A percentile compares a stretch with the other conserved stretches of the same genome.
phyloP scores from a whole-genome alignment of 2,888 invertebrate species.

The Seladonia tumulorum region DNA sequence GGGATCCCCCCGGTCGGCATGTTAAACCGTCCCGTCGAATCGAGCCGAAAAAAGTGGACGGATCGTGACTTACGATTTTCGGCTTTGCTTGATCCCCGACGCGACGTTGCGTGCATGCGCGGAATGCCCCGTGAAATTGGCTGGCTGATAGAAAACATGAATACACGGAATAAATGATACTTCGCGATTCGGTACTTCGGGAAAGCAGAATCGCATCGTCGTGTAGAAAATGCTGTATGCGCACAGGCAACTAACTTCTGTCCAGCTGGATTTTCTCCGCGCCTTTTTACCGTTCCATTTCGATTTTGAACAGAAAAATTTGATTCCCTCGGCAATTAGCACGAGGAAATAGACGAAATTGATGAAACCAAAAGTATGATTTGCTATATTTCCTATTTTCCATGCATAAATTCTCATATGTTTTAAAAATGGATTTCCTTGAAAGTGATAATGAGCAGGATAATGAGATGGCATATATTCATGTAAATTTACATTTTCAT shows the following conservation, averaged over 20 bases:
- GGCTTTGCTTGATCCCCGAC: neutral
- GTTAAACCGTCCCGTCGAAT: neutral
- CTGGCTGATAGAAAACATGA: neutral
- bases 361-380: neutral
- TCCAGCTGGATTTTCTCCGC: no score
- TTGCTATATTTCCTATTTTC: neutral
- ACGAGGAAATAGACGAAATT: neutral
- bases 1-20: neutral
- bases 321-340: no score
- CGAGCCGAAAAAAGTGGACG: neutral
- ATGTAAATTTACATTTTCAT: neutral
- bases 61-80: constrained; percentile 35
- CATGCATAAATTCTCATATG: neutral
- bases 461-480: neutral
- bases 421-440: neutral
- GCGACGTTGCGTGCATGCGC: neutral
- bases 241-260: no score
- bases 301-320: neutral
- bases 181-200: neutral
- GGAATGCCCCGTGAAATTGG: neutral
- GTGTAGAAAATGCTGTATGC: neutral
- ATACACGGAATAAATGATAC: neutral
- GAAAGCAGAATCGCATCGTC: neutral
- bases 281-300: neutral
- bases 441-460: neutral